Evolutionary conservation across 2,797 vertebrate species (phyloP).

Genomic region (Mycteria americana): DNA sequence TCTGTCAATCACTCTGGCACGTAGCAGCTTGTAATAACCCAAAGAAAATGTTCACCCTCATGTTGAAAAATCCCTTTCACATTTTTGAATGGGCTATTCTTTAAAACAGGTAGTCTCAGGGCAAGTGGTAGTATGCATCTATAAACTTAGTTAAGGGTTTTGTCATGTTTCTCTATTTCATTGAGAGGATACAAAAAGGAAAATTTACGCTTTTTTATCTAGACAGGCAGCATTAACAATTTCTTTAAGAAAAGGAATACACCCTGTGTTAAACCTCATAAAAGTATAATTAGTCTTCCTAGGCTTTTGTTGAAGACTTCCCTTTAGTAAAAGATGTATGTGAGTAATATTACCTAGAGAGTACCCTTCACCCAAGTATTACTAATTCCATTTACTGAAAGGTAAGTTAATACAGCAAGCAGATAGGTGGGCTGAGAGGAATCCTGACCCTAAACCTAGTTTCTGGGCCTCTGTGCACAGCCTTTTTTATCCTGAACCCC

Average conservation of each 20-base stretch:
- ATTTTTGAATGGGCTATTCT: not conserved
- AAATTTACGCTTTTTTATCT: not conserved
- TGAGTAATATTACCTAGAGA: not conserved
- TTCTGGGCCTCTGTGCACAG: not conserved
- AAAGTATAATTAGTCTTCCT: not conserved
- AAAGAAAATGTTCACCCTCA: not conserved
- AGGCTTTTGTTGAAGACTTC: not conserved
- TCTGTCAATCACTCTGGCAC: constrained; percentile 15
- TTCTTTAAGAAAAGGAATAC: not conserved
- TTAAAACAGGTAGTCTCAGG: not conserved
- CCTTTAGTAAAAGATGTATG: not conserved
- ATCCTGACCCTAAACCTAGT: not conserved
- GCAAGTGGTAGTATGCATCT: not conserved
- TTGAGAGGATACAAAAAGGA: not conserved
- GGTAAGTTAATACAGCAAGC: not conserved
- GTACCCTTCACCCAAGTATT: not conserved
- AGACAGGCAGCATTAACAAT: not conserved
- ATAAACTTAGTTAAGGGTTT: not conserved
- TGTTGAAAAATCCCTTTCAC: not conserved
- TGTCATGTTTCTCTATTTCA: not conserved
- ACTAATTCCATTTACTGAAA: not conserved
- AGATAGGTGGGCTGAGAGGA: not conserved
- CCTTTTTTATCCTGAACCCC: not conserved
- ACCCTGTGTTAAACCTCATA: not conserved
- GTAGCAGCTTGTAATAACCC: not conserved